phyloP scores from a whole-genome alignment of 2,113 vertebrate genomes.

The Prochilodus magdalenae region DNA sequence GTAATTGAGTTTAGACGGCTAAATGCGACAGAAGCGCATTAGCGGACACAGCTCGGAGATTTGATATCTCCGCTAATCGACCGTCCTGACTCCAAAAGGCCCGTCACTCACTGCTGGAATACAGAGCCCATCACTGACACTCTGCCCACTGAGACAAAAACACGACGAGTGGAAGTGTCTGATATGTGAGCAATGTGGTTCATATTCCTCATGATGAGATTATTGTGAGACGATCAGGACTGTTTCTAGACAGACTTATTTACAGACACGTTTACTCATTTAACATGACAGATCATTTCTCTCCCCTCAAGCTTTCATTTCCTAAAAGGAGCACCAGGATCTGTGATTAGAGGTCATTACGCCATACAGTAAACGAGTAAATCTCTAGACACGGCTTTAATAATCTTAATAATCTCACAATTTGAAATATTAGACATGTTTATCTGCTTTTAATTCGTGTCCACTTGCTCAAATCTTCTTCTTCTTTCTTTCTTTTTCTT shows the following conservation, averaged over 20 bases:
- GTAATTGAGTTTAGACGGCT: conserved; percentile 60
- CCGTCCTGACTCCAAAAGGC: conserved; percentile 30
- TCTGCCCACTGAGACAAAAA: conserved; percentile 44
- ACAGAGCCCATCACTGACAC: conserved; percentile 39
- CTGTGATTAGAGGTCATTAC: too few relatives aligned
- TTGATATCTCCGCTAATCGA: conserved; percentile 45
- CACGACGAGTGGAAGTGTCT: background rate
- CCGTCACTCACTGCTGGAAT: conserved; percentile 31
- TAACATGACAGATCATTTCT: too few relatives aligned
- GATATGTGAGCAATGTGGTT: background rate
- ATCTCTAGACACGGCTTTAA: too few relatives aligned
- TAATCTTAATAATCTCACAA: too few relatives aligned
- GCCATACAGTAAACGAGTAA: too few relatives aligned
- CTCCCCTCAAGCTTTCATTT: too few relatives aligned
- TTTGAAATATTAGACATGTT: too few relatives aligned
- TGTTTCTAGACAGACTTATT: background rate
- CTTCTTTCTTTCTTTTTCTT: background rate
- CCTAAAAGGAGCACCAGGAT: too few relatives aligned
- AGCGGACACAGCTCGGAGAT: conserved; percentile 47
- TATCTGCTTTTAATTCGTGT: too few relatives aligned
- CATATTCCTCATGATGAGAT: background rate
- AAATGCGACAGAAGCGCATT: conserved; percentile 51
- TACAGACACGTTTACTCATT: too few relatives aligned
- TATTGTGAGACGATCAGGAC: background rate
- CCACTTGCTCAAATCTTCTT: background rate